phyloP scores from a whole-genome alignment of 2,797 vertebrate species.

The Onychomys leucogaster region DNA sequence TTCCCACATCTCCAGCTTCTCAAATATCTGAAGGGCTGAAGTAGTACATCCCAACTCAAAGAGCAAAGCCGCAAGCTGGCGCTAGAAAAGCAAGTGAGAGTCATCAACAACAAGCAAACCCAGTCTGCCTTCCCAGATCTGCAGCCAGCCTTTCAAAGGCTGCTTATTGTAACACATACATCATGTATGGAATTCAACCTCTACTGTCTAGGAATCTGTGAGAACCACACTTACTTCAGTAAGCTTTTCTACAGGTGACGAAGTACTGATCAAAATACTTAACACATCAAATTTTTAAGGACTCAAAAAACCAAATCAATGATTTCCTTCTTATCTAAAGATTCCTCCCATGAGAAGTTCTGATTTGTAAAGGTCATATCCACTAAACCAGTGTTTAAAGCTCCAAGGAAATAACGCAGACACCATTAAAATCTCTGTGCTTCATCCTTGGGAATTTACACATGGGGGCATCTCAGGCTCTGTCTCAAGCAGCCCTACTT shows the following conservation, averaged over 20 bases:
- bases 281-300: not conserved
- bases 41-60: constrained; percentile 94
- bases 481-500: not conserved
- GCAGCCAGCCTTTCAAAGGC: not conserved
- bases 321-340: constrained; percentile 46
- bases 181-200: constrained; percentile 1
- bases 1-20: constrained; percentile 97
- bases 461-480: not conserved
- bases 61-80: constrained; percentile 94
- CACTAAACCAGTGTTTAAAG: constrained; percentile 25
- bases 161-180: constrained; percentile 9
- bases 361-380: constrained; percentile 16
- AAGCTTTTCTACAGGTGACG: not conserved
- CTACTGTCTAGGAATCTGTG: constrained; percentile 36
- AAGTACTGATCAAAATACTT: constrained; percentile 29
- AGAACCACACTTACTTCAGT: constrained; percentile 23
- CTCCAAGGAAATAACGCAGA: not conserved
- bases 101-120: constrained; percentile 20
- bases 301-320: constrained; percentile 38
- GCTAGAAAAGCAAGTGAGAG: constrained; percentile 87
- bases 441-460: not conserved
- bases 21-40: constrained; percentile 95
- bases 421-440: not conserved
- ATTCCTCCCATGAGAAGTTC: constrained; percentile 17
- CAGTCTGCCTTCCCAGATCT: not conserved